phyloP scores from a whole-genome alignment of 2,888 invertebrate genomes.

The Alviniconcha strummeri region DNA sequence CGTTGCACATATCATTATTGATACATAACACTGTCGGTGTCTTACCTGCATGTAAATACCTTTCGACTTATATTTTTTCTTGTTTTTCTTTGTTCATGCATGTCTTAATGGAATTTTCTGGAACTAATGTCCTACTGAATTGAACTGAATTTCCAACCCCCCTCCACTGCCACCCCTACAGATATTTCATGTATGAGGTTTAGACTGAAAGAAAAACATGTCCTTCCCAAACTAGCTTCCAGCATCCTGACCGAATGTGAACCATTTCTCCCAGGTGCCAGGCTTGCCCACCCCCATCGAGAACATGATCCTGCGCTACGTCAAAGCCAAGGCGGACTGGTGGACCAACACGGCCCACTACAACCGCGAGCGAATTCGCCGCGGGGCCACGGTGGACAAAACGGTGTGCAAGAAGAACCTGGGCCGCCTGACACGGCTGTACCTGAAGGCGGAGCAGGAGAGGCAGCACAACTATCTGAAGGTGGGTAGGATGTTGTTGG shows the following conservation, averaged over 20 bases:
- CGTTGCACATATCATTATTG: no score
- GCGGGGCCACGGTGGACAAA: constrained; percentile 99
- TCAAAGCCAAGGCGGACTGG: constrained; percentile 99
- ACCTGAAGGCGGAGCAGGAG: constrained; percentile 98
- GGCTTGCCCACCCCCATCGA: constrained; percentile 99
- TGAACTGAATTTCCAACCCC: no score
- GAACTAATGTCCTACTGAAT: no score
- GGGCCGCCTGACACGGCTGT: constrained; percentile 96
- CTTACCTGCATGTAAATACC: no score
- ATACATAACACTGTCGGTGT: no score
- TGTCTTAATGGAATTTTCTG: no score
- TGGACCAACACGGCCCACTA: constrained; percentile 99
- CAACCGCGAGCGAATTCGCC: constrained; percentile 97
- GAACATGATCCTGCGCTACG: constrained; percentile 99
- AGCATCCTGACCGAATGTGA: background rate
- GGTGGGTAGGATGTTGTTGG: constrained; percentile 72
- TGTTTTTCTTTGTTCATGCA: no score
- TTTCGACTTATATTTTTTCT: no score
- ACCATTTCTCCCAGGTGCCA: constrained; percentile 80
- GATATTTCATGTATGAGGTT: no score
- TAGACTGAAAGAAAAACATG: background rate
- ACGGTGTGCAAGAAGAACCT: constrained; percentile 99
- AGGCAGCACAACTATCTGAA: constrained; percentile 99
- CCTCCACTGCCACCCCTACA: no score
- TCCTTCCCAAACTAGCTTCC: background rate